Base-by-base conservation (phyloP, 2,797 vertebrate species). In the Benthosema pterotum region DNA sequence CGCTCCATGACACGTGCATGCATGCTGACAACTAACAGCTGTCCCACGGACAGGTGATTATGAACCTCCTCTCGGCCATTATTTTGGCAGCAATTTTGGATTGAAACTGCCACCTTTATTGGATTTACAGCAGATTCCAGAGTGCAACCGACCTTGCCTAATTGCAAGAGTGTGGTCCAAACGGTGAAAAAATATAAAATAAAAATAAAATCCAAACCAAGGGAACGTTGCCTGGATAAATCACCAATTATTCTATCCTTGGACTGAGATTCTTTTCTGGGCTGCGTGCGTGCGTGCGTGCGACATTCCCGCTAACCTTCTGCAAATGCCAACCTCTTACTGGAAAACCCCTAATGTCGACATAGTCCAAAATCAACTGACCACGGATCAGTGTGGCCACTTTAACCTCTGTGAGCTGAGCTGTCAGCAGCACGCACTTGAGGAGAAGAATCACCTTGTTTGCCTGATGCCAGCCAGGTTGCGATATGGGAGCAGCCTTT, bases 341-440 rank as follows among this genome's bases (percentile, higher is more conserved):
- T 85, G 87, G 85, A 90, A 90, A 79, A 60, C 51, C 57, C 3
- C 72, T 67, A 16, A 72, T 46, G 71, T 48, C 7, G 49, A 50
- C 32, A 74, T 60, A 86, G 2, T 84, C 85, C 87, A 88, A 87
- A 82, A 77, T 72, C 85, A 88, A 84, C 85, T 75, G 67, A 80
- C 72, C 83, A 66, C 80, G 48, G 80, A 87, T 87, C 77, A 79
- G 74, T 70, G 67, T 25, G 70, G 69, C 69, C 77, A 56, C 75
- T 78, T 79, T 5, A 69, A 75, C 67, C 74, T 67, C 47, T 42
- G 52, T 65, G 42, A 5, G 60, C 53, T 65, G 42, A 5, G 60
- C 53, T 55, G 53, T 55, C 53, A 55, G 15, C 14, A 11, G 53
- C 32, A 38, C 32, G 2, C 32, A 11, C 7, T 9, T 38, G 32